Percentiles rank a stretch among this genome's conserved stretches.
These are phyloP conservation scores for Scolopax bukidnonensis DNA, from an alignment of 2,797 vertebrate genomes.

Conservation along the genomic window DNA sequence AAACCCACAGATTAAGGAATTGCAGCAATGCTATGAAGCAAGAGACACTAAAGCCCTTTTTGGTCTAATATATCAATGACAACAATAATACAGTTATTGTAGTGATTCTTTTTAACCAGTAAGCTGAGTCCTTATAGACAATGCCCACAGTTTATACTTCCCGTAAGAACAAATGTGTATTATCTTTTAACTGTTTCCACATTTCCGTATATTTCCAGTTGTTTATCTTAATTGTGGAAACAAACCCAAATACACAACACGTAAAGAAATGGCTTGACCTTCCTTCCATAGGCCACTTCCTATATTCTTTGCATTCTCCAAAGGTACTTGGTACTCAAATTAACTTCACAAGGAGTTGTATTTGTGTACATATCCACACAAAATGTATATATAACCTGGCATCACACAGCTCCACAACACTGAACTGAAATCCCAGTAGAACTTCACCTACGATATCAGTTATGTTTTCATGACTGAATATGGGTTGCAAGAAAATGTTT, in stretches of 20 bases:
- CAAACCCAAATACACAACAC: not conserved
- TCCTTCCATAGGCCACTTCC: constrained; percentile 27
- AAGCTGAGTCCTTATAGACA: not conserved
- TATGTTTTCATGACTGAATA: not conserved
- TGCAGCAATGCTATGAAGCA: not conserved
- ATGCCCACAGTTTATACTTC: not conserved
- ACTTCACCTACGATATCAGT: not conserved
- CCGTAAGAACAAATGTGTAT: not conserved
- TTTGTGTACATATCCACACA: not conserved
- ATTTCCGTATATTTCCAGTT: not conserved
- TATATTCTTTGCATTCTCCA: constrained; percentile 7
- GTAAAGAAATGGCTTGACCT: constrained; percentile 37
- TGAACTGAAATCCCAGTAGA: constrained; percentile 8
- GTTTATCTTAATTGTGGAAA: constrained; percentile 29
- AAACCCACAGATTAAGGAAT: not conserved
- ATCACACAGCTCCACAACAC: not conserved
- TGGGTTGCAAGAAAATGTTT: not conserved
- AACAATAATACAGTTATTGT: not conserved
- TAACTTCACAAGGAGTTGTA: not conserved
- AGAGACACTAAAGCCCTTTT: not conserved
- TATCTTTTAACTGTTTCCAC: constrained; percentile 23
- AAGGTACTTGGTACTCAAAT: not conserved
- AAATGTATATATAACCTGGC: not conserved
- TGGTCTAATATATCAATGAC: not conserved
- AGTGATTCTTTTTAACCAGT: not conserved